Percentiles rank a stretch among this genome's conserved stretches.
phyloP scores from a whole-genome alignment of 1,140 invertebrate species.

The Saccostrea cuccullata region DNA sequence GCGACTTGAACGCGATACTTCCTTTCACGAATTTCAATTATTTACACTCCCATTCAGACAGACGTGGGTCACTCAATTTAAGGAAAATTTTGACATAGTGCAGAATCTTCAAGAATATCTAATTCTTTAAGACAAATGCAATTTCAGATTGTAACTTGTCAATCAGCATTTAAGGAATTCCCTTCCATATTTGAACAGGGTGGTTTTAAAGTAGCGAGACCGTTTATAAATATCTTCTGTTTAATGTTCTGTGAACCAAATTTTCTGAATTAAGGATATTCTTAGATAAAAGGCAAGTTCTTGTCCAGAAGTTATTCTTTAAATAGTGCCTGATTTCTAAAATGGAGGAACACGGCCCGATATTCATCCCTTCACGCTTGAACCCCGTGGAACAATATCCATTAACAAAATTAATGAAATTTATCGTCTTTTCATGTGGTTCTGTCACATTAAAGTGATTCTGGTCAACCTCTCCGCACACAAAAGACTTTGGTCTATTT shows the following conservation, averaged over 20 bases:
- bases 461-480: not conserved
- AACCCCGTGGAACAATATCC: not conserved
- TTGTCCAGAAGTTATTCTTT: not conserved
- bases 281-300: not conserved
- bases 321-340: not conserved
- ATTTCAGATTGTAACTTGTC: slow-evolving; percentile 23
- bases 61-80: not conserved
- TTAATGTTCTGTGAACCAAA: not conserved
- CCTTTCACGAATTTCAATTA: slow-evolving; percentile 4
- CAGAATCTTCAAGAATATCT: not conserved
- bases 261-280: not conserved
- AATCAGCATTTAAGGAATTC: not conserved
- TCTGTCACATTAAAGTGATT: not conserved
- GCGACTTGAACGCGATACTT: not conserved
- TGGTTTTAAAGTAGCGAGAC: not conserved
- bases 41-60: not conserved
- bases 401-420: slow-evolving; percentile 34
- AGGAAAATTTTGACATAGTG: slow-evolving; percentile 17
- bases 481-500: slow-evolving; percentile 26
- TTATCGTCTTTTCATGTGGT: slow-evolving; percentile 31
- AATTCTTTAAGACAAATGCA: not conserved
- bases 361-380: not conserved
- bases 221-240: not conserved
- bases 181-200: not conserved
- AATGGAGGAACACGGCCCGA: not conserved